A percentile compares a stretch with the other conserved stretches of the same genome.
Conservation (phyloP, 2,888 invertebrate species). For the Elysia crispata region DNA sequence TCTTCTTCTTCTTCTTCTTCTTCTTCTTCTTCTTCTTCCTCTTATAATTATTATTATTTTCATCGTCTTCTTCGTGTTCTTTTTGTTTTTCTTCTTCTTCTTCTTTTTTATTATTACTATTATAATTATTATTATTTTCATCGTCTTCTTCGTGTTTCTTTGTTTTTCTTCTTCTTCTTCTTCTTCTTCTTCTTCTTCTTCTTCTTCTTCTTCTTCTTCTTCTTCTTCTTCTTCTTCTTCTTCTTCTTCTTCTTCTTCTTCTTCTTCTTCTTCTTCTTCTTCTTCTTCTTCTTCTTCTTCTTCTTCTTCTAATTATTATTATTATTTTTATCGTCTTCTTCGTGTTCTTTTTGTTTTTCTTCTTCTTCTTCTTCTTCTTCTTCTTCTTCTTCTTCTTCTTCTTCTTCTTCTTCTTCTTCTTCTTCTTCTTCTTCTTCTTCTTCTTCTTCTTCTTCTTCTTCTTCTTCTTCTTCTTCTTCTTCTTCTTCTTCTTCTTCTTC, state of each 20-base stretch:
- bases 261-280: constrained; percentile 1
- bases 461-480: constrained; percentile 6
- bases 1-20: too few species aligned
- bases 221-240: too few species aligned
- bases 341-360: too few species aligned
- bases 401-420: too few species aligned
- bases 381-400: constrained; percentile 6
- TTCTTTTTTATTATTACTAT: constrained; percentile 14
- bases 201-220: too few species aligned
- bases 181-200: constrained; percentile 16
- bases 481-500: constrained; percentile 34
- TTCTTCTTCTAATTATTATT: too few species aligned
- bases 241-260: too few species aligned
- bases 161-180: too few species aligned
- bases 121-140: constrained; percentile 24
- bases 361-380: constrained; percentile 34
- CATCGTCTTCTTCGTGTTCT: constrained; percentile 1
- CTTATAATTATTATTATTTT: background rate
- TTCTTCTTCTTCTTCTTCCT: background rate
- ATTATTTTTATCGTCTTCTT: background rate
- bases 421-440: too few species aligned
- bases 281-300: constrained; percentile 5
- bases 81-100: constrained; percentile 22
- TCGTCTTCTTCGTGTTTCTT: too few species aligned
- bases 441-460: too few species aligned